A percentile compares a stretch with the other conserved stretches of the same genome.
Conservation (phyloP, 92 coral and sea anemone genomes). For the Heliopora coerulea region DNA sequence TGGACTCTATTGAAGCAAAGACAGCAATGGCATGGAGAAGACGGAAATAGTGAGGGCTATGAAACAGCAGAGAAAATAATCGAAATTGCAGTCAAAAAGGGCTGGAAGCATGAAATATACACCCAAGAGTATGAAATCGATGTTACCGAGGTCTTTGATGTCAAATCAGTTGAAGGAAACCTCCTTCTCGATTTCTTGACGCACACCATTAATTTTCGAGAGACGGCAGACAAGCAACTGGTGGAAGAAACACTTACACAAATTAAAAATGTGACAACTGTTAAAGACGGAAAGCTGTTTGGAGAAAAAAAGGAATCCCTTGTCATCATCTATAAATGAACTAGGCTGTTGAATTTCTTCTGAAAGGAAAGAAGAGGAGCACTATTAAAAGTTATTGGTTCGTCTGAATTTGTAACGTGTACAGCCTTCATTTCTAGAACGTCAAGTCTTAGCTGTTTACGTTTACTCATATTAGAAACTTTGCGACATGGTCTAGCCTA, state of each 20-base stretch:
- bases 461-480: too few species aligned
- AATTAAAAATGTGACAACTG: constrained; percentile 23
- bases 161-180: constrained; percentile 47
- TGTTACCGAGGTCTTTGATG: constrained; percentile 48
- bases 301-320: constrained; percentile 37
- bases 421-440: too few species aligned
- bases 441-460: too few species aligned
- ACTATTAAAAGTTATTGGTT: too few species aligned
- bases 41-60: not conserved
- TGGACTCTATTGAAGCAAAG: not conserved
- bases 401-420: too few species aligned
- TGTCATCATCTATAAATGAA: not conserved
- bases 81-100: constrained; percentile 23
- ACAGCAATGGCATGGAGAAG: not conserved
- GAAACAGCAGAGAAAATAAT: not conserved
- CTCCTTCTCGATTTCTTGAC: constrained; percentile 48
- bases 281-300: constrained; percentile 37
- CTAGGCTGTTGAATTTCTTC: too few species aligned
- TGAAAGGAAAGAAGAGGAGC: too few species aligned
- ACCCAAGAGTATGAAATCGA: constrained; percentile 34
- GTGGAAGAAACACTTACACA: constrained; percentile 44
- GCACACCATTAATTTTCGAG: constrained; percentile 32
- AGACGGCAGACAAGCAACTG: constrained; percentile 33
- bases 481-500: too few species aligned
- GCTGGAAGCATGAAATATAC: constrained; percentile 37